A percentile compares a stretch with the other conserved stretches of the same genome.
These are phyloP conservation scores for Protobothrops flavoviridis DNA, from an alignment of 2,113 vertebrate genomes.

Conservation along the genomic window DNA sequence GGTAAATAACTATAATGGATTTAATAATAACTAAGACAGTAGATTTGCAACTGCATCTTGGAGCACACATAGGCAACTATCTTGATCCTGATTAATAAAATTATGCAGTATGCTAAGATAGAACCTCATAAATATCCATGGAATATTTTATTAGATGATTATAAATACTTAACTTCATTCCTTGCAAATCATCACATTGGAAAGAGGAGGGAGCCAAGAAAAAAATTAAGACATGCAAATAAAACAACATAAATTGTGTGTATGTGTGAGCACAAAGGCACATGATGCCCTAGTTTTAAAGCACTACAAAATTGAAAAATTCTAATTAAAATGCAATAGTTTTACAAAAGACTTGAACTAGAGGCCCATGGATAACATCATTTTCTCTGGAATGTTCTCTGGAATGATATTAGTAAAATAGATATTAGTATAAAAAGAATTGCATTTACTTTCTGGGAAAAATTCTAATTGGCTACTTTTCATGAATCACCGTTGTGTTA, in stretches of 20 bases:
- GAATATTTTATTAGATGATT: conserved; percentile 75
- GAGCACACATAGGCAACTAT: conserved; percentile 64
- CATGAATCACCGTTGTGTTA: not conserved
- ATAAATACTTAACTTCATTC: conserved; percentile 78
- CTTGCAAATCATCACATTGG: conserved; percentile 64
- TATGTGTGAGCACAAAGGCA: conserved; percentile 14
- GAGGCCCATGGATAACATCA: not conserved
- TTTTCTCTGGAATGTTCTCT: not conserved
- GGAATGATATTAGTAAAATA: not conserved
- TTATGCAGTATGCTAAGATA: conserved; percentile 72
- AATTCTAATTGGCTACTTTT: not conserved
- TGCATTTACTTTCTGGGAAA: not conserved
- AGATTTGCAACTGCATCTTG: conserved; percentile 67
- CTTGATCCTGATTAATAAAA: conserved; percentile 78
- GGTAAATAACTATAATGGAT: conserved; percentile 68
- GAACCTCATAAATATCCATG: conserved; percentile 79
- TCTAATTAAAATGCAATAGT: not conserved
- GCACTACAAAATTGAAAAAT: not conserved
- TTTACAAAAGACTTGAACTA: not conserved
- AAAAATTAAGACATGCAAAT: conserved; percentile 59
- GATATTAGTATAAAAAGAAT: not conserved
- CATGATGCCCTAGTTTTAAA: not conserved
- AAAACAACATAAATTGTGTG: conserved; percentile 35
- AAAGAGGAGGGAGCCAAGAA: conserved; percentile 36
- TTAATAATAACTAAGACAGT: conserved; percentile 58